These are phyloP conservation scores for Campoletis raptor DNA, from an alignment of 2,888 invertebrate genomes.

Conservation along the genomic window DNA sequence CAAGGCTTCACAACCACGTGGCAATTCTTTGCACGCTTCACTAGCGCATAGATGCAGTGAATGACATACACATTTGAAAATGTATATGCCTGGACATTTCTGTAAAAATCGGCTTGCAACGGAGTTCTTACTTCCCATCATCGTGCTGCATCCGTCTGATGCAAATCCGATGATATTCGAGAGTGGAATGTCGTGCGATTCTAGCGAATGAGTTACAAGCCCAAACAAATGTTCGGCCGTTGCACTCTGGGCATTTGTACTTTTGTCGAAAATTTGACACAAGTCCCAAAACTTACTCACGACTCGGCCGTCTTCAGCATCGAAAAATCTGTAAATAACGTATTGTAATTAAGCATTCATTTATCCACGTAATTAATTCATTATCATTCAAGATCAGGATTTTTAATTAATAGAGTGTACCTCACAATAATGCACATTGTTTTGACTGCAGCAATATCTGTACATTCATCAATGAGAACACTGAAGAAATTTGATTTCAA, in stretches of 20 bases:
- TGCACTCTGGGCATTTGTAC: conserved; percentile 10
- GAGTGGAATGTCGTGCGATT: conserved; percentile 6
- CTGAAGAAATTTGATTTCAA: conserved; percentile 70
- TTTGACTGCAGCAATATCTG: conserved; percentile 67
- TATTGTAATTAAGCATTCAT: too few species aligned
- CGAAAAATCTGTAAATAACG: conserved; percentile 2
- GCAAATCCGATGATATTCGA: conserved; percentile 37
- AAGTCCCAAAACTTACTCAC: conserved; percentile 67
- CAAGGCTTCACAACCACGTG: conserved; percentile 75
- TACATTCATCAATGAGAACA: conserved; percentile 70
- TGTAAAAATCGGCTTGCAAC: too few species aligned
- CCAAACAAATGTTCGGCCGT: conserved; percentile 60
- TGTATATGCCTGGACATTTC: conserved; percentile 51
- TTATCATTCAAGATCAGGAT: too few species aligned
- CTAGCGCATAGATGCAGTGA: conserved; percentile 77
- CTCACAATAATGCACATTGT: conserved; percentile 66
- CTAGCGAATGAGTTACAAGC: conserved; percentile 68
- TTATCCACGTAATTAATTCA: too few species aligned
- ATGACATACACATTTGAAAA: conserved; percentile 78
- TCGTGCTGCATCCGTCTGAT: conserved; percentile 72
- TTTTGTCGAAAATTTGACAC: conserved; percentile 57
- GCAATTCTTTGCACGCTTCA: conserved; percentile 76
- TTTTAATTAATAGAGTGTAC: conserved; percentile 23
- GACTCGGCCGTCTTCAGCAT: conserved; percentile 33
- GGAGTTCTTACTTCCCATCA: conserved; percentile 76